A percentile compares a stretch with the other conserved stretches of the same genome.
These are phyloP conservation scores for Crossoptilon crossoptilon DNA, from an alignment of 2,797 vertebrate genomes.

Conservation along the genomic window DNA sequence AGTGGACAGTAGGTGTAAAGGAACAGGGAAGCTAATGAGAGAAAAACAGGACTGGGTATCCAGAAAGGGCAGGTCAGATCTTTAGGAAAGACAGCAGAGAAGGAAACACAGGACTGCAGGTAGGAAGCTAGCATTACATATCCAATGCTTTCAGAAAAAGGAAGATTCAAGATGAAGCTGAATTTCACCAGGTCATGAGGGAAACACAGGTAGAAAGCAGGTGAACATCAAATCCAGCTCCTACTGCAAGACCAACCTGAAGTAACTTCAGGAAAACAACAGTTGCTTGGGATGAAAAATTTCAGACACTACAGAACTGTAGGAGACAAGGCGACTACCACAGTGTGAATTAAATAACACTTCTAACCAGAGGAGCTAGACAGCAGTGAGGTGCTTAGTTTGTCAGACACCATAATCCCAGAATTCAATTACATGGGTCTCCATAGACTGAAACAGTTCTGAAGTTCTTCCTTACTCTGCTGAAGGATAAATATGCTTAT, in stretches of 20 bases:
- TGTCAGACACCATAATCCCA: neutral
- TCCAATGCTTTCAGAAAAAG: neutral
- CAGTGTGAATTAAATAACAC: neutral
- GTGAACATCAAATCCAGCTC: neutral
- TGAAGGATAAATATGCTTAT: neutral
- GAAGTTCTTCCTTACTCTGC: neutral
- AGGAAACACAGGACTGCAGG: neutral
- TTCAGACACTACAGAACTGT: neutral
- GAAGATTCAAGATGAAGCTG: neutral
- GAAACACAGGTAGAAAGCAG: neutral
- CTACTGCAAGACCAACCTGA: accelerated
- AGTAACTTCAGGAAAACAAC: neutral
- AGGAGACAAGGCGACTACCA: neutral
- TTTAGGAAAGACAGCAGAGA: neutral
- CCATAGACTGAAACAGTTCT: neutral
- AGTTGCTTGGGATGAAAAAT: neutral
- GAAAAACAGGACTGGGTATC: neutral
- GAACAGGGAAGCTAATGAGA: neutral
- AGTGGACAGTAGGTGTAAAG: neutral
- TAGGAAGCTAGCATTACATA: neutral
- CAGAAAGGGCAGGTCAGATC: neutral
- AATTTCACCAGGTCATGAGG: neutral
- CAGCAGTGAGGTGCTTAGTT: neutral
- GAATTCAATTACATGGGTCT: neutral
- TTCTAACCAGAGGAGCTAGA: neutral